These are phyloP conservation scores for Dorcus hopei DNA, from an alignment of 2,888 invertebrate genomes.

Conservation along the genomic window DNA sequence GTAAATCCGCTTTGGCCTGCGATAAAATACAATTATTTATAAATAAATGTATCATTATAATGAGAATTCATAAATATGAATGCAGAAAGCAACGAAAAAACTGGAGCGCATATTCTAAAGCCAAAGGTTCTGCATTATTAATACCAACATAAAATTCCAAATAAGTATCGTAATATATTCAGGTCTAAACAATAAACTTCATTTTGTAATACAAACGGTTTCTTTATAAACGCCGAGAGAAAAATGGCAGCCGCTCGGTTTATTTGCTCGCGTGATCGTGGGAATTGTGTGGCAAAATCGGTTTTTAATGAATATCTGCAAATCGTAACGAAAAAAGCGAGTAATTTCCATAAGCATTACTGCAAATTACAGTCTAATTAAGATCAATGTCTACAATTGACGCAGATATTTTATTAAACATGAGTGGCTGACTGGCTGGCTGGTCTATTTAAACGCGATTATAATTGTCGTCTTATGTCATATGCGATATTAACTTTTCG, in stretches of 20 bases:
- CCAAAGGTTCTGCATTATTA: slow-evolving; percentile 2
- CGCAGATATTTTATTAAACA: slow-evolving; percentile 5
- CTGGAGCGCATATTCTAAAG: slow-evolving; percentile 2
- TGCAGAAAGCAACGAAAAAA: background rate
- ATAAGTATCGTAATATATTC: slow-evolving; percentile 8
- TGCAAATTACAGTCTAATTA: slow-evolving; percentile 14
- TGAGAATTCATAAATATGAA: slow-evolving; percentile 10
- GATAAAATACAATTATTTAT: slow-evolving; percentile 5
- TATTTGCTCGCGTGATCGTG: slow-evolving; percentile 22
- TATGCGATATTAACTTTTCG: too few relatives aligned
- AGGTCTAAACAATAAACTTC: slow-evolving; percentile 11
- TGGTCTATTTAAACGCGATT: too few relatives aligned
- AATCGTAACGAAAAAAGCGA: slow-evolving; percentile 21
- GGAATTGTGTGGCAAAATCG: slow-evolving; percentile 24
- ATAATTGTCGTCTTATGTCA: too few relatives aligned
- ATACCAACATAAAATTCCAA: slow-evolving; percentile 12
- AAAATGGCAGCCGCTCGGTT: slow-evolving; percentile 14
- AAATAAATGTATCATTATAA: slow-evolving; percentile 10
- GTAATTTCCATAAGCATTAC: slow-evolving; percentile 20
- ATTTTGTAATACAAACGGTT: slow-evolving; percentile 3
- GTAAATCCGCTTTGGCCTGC: slow-evolving; percentile 5
- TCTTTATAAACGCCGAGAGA: background rate
- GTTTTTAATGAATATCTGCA: slow-evolving; percentile 26
- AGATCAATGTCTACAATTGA: slow-evolving; percentile 11
- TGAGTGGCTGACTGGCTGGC: too few relatives aligned